These are phyloP conservation scores for Sebastes itinus DNA, from an alignment of 2,797 vertebrate species.

Conservation along the genomic window DNA sequence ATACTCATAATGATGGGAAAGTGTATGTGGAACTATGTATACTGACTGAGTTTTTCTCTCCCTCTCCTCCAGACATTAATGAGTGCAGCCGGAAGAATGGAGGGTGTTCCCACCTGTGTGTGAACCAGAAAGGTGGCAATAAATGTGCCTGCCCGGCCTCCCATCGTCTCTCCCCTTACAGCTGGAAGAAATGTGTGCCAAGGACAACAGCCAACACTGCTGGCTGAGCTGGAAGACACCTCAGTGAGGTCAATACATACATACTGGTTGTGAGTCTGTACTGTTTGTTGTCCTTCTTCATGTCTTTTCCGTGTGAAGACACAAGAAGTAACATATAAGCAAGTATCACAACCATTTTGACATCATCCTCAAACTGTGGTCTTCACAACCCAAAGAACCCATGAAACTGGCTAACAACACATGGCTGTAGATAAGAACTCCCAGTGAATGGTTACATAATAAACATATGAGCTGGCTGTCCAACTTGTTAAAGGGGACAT, in stretches of 20 bases:
- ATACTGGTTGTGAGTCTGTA: not conserved
- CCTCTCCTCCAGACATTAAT: slow-evolving; percentile 67
- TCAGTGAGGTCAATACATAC: not conserved
- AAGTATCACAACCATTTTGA: not conserved
- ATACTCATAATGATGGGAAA: not conserved
- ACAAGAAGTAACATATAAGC: not conserved
- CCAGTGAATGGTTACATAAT: not conserved
- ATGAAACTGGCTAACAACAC: not conserved
- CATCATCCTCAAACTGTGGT: not conserved
- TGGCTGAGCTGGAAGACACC: slow-evolving; percentile 8
- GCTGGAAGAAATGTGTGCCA: slow-evolving; percentile 70
- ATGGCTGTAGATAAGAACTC: not conserved
- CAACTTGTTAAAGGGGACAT: not conserved
- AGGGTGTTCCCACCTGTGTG: slow-evolving; percentile 77
- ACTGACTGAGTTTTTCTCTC: not conserved
- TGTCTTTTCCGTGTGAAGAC: not conserved
- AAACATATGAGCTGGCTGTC: not conserved
- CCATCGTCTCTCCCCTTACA: slow-evolving; percentile 63
- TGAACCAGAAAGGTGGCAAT: slow-evolving; percentile 70
- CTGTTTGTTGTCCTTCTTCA: not conserved
- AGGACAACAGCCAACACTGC: slow-evolving; percentile 27
- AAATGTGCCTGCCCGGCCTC: slow-evolving; percentile 72
- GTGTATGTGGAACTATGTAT: not conserved
- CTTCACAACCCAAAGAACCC: not conserved
- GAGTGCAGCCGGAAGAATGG: slow-evolving; percentile 73